Conservation (phyloP, 2,797 vertebrate genomes). For the Gambusia yucatana region DNA sequence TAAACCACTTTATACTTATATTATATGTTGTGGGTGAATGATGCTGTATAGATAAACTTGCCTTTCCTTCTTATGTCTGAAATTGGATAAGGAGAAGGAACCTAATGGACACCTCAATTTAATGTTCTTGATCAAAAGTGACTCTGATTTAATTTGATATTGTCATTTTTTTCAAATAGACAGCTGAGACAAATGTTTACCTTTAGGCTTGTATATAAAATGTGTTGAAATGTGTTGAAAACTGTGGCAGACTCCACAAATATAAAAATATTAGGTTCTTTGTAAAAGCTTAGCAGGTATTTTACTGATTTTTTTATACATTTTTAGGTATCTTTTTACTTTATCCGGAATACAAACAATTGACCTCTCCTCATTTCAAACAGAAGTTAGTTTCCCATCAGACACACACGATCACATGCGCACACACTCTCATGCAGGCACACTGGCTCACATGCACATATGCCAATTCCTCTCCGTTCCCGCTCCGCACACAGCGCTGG, state of each 20-base stretch:
- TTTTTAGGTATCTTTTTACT: not conserved
- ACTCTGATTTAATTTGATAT: not conserved
- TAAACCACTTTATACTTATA: not conserved
- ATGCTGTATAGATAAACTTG: not conserved
- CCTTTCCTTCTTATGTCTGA: not conserved
- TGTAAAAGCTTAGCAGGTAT: not conserved
- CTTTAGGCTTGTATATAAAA: not conserved
- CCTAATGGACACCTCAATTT: not conserved
- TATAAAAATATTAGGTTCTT: not conserved
- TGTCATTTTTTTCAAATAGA: not conserved
- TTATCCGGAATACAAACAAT: not conserved
- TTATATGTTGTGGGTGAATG: not conserved
- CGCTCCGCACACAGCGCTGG: slow-evolving; percentile 71
- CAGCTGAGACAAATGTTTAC: not conserved
- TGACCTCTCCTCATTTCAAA: not conserved
- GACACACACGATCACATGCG: slow-evolving; percentile 6
- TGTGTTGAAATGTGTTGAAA: not conserved
- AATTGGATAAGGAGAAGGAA: not conserved
- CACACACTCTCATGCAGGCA: slow-evolving; percentile 24
- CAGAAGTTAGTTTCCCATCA: slow-evolving; percentile 14
- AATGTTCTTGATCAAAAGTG: not conserved
- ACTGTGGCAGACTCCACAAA: not conserved
- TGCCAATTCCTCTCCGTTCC: slow-evolving; percentile 48
- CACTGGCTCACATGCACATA: slow-evolving; percentile 28
- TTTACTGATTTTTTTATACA: not conserved